Conservation (phyloP, 2,888 invertebrate species). For the Atethmia centrago region DNA sequence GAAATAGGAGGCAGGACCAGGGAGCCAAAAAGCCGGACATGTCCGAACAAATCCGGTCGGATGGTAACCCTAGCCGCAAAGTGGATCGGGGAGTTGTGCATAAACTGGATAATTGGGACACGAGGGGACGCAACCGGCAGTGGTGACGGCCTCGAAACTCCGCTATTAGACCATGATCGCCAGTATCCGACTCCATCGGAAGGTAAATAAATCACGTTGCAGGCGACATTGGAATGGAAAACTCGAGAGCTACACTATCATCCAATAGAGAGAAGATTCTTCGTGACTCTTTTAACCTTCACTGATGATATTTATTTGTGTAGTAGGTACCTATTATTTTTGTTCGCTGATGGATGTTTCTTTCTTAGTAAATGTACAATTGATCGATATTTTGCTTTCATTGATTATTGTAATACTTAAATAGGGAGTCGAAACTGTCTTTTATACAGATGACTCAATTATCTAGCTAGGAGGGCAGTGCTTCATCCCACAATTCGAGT, state of each 20-base stretch:
- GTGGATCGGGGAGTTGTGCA: constrained; percentile 55
- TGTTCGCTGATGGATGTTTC: too few species aligned
- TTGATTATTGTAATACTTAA: neutral
- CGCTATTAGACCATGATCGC: constrained; percentile 47
- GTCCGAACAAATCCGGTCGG: neutral
- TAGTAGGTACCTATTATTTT: neutral
- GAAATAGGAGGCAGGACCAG: neutral
- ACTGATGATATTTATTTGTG: constrained; percentile 21
- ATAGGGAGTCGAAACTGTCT: neutral
- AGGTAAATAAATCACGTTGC: constrained; percentile 49
- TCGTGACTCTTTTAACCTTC: constrained; percentile 29
- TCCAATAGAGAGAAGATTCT: constrained; percentile 45
- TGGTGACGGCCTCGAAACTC: constrained; percentile 66
- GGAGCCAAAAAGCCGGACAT: neutral
- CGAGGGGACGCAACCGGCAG: constrained; percentile 65
- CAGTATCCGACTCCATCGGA: constrained; percentile 61
- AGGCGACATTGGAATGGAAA: constrained; percentile 36
- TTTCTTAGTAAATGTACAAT: neutral
- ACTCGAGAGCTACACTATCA: constrained; percentile 47
- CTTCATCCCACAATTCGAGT: neutral
- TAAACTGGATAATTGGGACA: constrained; percentile 69
- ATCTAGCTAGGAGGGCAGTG: neutral
- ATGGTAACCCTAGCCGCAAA: constrained; percentile 32
- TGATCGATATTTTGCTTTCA: neutral
- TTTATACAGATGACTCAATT: too few species aligned